Conservation (phyloP, 1,140 invertebrate genomes). For the Pogonomyrmex californicus region DNA sequence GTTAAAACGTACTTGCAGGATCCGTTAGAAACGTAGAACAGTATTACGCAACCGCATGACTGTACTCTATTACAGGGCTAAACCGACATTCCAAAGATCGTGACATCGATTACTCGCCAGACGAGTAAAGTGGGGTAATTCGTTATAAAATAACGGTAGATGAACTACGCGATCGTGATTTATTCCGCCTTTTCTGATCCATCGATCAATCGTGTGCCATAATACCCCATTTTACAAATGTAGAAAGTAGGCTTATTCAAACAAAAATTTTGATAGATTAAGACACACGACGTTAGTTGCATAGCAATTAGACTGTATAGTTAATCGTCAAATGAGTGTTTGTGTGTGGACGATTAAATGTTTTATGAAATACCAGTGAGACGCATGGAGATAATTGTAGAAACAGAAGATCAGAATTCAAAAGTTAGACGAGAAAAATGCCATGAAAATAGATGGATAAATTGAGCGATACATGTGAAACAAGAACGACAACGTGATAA, state of each 20-base stretch:
- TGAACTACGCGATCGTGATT: slow-evolving; percentile 28
- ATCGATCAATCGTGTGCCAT: slow-evolving; percentile 50
- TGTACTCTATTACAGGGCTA: slow-evolving; percentile 43
- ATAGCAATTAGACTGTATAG: slow-evolving; percentile 37
- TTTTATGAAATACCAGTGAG: slow-evolving; percentile 6
- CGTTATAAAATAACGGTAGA: slow-evolving; percentile 9
- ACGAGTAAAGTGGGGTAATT: slow-evolving; percentile 55
- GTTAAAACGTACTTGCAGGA: slow-evolving; percentile 30
- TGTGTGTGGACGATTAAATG: slow-evolving; percentile 39
- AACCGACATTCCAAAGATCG: slow-evolving; percentile 61
- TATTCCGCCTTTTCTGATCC: slow-evolving; percentile 34
- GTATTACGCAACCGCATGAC: slow-evolving; percentile 59
- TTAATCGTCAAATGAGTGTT: slow-evolving; percentile 40
- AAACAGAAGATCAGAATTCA: background rate
- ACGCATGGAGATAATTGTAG: slow-evolving; percentile 28
- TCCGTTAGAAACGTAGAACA: slow-evolving; percentile 40
- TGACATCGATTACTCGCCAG: slow-evolving; percentile 44
- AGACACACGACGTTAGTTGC: slow-evolving; percentile 34
- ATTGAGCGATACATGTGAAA: background rate
- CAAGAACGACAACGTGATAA: background rate
- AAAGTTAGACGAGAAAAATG: background rate
- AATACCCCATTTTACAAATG: slow-evolving; percentile 48
- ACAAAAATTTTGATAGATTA: slow-evolving; percentile 26
- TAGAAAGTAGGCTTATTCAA: slow-evolving; percentile 50
- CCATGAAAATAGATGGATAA: background rate